Percentiles rank a stretch among this genome's conserved stretches.
Evolutionary conservation across 1,140 invertebrate genomes (phyloP).

Genomic region (Sycobia sp.): DNA sequence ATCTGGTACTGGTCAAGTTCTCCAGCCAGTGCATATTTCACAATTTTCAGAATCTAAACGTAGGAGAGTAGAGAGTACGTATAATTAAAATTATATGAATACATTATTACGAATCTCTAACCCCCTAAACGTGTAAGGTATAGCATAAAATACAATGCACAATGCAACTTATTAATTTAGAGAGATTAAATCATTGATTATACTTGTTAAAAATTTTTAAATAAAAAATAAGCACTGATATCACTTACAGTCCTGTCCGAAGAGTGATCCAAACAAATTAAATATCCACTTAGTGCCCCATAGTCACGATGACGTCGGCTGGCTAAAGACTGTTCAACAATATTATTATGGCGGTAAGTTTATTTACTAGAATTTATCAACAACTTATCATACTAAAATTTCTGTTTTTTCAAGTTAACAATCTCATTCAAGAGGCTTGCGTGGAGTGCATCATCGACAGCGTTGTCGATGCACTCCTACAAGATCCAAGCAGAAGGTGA

Average conservation of each 20-base stretch:
- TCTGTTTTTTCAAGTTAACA: conserved; percentile 64
- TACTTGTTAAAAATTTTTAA: no score
- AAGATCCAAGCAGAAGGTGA: conserved; percentile 73
- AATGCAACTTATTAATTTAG: no score
- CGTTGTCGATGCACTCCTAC: conserved; percentile 77
- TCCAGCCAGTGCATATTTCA: no score
- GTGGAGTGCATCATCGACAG: conserved; percentile 92
- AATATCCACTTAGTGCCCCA: conserved; percentile 86
- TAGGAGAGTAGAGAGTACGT: no score
- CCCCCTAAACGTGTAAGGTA: no score
- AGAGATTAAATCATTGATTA: no score
- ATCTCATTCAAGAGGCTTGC: conserved; percentile 77
- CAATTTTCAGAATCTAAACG: no score
- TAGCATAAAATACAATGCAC: no score
- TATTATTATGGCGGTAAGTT: conserved; percentile 82
- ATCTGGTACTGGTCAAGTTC: no score
- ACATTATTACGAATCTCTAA: no score
- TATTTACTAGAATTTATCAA: conserved; percentile 28
- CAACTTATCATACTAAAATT: neutral
- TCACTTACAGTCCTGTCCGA: conserved; percentile 66
- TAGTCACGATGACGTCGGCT: conserved; percentile 90
- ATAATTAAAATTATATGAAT: no score
- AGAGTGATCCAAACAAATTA: conserved; percentile 63
- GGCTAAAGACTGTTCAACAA: conserved; percentile 92
- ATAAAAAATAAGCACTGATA: no score